Conservation (phyloP, 2,797 vertebrate species). For the Dryobates pubescens region DNA sequence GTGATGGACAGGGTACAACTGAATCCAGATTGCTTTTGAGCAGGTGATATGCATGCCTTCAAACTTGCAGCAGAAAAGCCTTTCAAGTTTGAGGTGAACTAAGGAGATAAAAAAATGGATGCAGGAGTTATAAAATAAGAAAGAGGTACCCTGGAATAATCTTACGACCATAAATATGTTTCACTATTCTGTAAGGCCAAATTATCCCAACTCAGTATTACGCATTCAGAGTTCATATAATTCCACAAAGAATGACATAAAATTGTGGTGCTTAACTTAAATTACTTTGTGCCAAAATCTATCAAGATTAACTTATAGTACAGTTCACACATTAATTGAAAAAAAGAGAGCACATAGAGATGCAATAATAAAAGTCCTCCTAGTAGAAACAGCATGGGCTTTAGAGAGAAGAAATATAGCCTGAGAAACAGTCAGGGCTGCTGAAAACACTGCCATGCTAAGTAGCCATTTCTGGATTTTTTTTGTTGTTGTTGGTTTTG, state of each 20-base stretch:
- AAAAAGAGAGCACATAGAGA: background rate
- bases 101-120: background rate
- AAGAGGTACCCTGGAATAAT: background rate
- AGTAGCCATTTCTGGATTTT: background rate
- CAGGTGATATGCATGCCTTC: background rate
- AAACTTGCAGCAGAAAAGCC: background rate
- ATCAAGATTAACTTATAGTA: slow-evolving; percentile 30
- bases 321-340: slow-evolving; percentile 7
- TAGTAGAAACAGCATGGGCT: background rate
- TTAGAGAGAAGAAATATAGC: background rate
- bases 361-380: background rate
- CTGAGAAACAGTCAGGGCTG: background rate
- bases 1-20: background rate
- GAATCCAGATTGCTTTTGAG: slow-evolving; percentile 16
- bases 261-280: background rate
- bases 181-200: background rate
- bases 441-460: background rate
- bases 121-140: background rate
- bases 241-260: background rate
- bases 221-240: background rate
- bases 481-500: too few species aligned
- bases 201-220: background rate
- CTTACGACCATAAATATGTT: background rate
- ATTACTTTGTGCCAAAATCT: slow-evolving; percentile 2
- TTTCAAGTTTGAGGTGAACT: background rate